Percentiles rank a stretch among this genome's conserved stretches.
phyloP scores from a whole-genome alignment of 2,113 vertebrate species.

The Hucho hucho region DNA sequence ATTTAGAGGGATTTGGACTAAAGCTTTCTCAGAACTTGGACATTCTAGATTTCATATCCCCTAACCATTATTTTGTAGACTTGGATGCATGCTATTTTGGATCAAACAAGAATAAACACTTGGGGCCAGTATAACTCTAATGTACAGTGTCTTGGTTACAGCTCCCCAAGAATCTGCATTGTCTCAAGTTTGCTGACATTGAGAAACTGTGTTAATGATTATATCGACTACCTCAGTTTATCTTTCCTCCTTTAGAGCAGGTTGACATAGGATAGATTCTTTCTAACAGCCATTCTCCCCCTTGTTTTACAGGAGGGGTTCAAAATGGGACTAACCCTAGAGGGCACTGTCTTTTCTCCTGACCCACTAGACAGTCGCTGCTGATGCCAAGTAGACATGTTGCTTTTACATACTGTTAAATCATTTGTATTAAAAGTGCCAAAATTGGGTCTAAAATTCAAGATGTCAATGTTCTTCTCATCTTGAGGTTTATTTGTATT shows the following conservation, averaged over 20 bases:
- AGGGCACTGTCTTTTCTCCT: constrained; percentile 94
- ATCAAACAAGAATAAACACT: too few species aligned
- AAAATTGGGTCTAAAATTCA: constrained; percentile 56
- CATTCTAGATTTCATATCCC: too few species aligned
- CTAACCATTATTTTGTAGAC: too few species aligned
- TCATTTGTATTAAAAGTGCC: constrained; percentile 76
- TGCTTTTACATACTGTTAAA: constrained; percentile 53
- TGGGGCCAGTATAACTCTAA: too few species aligned
- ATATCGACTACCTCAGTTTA: background rate
- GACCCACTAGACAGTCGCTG: constrained; percentile 92
- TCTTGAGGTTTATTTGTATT: constrained; percentile 71
- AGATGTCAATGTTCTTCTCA: constrained; percentile 56
- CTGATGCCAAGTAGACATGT: constrained; percentile 76
- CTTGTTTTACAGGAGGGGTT: constrained; percentile 95
- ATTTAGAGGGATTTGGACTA: too few species aligned
- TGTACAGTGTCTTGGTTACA: too few species aligned
- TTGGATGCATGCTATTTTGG: too few species aligned
- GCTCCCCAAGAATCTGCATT: too few species aligned
- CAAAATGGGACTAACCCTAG: constrained; percentile 99
- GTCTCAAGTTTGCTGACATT: too few species aligned
- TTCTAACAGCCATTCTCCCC: constrained; percentile 16
- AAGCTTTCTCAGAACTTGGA: too few species aligned
- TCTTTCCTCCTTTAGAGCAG: background rate
- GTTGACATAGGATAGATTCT: background rate
- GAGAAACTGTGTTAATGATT: too few species aligned